A percentile compares a stretch with the other conserved stretches of the same genome.
These are phyloP conservation scores for Acromyrmex charruanus DNA, from an alignment of 1,140 invertebrate species.

Conservation along the genomic window DNA sequence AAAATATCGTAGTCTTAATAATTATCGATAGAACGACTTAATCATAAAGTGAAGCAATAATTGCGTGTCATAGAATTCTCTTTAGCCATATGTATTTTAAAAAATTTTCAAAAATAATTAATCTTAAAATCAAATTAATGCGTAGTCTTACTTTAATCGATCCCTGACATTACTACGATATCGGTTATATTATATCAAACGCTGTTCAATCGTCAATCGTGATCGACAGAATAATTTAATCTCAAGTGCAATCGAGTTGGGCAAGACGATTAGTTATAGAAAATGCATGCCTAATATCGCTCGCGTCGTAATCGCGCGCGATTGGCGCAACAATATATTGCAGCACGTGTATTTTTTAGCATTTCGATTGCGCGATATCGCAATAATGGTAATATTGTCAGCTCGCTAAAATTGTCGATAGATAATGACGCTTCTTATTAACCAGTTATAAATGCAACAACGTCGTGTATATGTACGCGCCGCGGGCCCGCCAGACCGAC, in stretches of 20 bases:
- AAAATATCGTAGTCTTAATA: not conserved
- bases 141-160: not conserved
- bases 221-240: constrained; percentile 63
- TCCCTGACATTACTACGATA: not conserved
- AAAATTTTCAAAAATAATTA: not conserved
- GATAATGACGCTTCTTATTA: constrained; percentile 60
- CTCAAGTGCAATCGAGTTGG: constrained; percentile 50
- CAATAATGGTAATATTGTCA: constrained; percentile 55
- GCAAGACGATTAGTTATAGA: constrained; percentile 65
- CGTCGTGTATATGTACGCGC: not conserved
- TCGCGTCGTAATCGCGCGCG: constrained; percentile 47
- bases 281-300: constrained; percentile 68
- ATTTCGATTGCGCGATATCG: constrained; percentile 26
- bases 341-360: constrained; percentile 49
- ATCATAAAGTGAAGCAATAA: not conserved
- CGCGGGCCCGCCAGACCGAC: constrained; percentile 21
- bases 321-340: constrained; percentile 64
- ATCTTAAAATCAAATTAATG: not conserved
- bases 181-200: constrained; percentile 20
- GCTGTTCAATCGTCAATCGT: not conserved
- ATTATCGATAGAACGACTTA: too few species aligned
- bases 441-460: constrained; percentile 45
- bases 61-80: too few species aligned
- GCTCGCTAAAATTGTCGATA: constrained; percentile 35
- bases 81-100: not conserved